These are phyloP conservation scores for Cydia strobilella DNA, from an alignment of 1,140 invertebrate genomes.

Conservation along the genomic window DNA sequence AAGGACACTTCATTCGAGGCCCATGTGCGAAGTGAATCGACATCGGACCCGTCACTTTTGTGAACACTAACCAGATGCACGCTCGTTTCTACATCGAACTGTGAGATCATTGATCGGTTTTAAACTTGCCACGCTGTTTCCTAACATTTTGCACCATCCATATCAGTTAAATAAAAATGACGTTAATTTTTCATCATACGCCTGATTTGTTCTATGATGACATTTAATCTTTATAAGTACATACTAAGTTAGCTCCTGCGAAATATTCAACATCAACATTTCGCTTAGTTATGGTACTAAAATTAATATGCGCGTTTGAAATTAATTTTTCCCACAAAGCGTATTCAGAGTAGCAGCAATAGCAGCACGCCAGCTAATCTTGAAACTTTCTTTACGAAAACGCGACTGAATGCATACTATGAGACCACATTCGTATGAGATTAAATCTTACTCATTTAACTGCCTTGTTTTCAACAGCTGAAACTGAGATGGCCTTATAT, in stretches of 20 bases:
- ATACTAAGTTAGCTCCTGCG: too few species aligned
- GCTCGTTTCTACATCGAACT: conserved; percentile 1
- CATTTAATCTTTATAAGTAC: too few species aligned
- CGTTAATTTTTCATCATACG: too few species aligned
- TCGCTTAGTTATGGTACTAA: not conserved
- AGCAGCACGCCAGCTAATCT: conserved; percentile 17
- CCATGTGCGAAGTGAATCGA: conserved; percentile 54
- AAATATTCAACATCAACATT: not conserved
- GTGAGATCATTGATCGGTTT: conserved; percentile 13
- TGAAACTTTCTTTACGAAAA: not conserved
- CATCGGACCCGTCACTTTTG: conserved; percentile 43
- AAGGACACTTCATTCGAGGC: conserved; percentile 52
- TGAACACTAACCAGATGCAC: conserved; percentile 53
- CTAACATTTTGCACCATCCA: not conserved
- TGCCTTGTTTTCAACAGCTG: not conserved
- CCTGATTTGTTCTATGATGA: too few species aligned
- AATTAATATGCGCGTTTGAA: conserved; percentile 5
- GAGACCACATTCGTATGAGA: not conserved
- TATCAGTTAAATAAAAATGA: not conserved
- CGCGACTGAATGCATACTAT: not conserved
- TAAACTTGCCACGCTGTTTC: not conserved
- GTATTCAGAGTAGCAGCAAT: conserved; percentile 2
- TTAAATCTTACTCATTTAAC: not conserved
- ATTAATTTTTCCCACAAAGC: not conserved
- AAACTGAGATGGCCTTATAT: too few species aligned